Percentiles rank a stretch among this genome's conserved stretches.
These are phyloP conservation scores for Anguilla marmorata DNA, from an alignment of 2,797 vertebrate species.

Conservation along the genomic window DNA sequence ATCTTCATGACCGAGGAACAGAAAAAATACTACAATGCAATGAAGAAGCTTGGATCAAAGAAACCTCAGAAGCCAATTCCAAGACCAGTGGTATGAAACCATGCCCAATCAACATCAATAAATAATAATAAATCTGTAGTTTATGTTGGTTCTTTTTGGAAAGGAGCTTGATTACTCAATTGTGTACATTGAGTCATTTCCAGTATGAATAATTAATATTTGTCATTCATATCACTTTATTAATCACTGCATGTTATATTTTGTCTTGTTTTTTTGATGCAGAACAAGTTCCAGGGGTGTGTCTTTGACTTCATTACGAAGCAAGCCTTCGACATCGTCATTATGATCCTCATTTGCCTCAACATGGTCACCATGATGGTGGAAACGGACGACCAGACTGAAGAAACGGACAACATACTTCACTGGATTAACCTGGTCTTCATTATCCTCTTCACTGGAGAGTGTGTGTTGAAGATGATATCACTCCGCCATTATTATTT, in stretches of 20 bases:
- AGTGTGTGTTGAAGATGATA: conserved; percentile 89
- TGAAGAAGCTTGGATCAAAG: conserved; percentile 99
- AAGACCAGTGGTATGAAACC: conserved; percentile 79
- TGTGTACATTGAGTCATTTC: background rate
- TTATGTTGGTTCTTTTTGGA: background rate
- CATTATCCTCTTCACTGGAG: conserved; percentile 93
- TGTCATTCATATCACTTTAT: conserved; percentile 5
- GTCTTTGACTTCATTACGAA: conserved; percentile 96
- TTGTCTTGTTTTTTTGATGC: conserved; percentile 38
- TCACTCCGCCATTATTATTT: conserved; percentile 96
- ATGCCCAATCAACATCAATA: background rate
- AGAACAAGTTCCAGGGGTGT: conserved; percentile 96
- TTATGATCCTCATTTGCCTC: conserved; percentile 98
- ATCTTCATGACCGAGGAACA: conserved; percentile 99
- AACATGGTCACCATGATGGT: conserved; percentile 99
- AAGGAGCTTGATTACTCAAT: background rate
- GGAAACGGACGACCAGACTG: conserved; percentile 92
- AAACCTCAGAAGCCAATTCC: conserved; percentile 98
- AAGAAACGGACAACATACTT: conserved; percentile 83
- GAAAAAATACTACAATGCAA: conserved; percentile 99
- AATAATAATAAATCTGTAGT: background rate
- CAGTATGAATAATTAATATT: background rate
- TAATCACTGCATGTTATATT: background rate
- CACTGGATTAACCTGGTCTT: conserved; percentile 93
- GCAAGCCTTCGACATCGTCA: conserved; percentile 95